These are phyloP conservation scores for Zosterops japonicus DNA, from an alignment of 2,113 vertebrate species.

Conservation along the genomic window DNA sequence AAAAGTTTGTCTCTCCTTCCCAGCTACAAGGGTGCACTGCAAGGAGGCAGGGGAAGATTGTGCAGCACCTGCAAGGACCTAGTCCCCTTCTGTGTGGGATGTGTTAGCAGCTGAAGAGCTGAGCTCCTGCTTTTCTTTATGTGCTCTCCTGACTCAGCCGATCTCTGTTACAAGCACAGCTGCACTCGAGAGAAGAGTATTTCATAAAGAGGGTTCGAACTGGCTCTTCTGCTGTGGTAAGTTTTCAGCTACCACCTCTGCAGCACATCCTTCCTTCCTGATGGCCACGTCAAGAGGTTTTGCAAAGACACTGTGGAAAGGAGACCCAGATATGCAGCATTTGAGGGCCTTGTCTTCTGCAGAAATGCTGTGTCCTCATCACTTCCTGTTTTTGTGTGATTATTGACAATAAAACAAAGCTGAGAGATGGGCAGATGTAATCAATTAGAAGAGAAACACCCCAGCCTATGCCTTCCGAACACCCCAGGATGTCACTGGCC, in stretches of 20 bases:
- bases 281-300: not conserved
- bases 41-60: not conserved
- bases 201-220: not conserved
- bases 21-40: not conserved
- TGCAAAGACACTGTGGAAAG: not conserved
- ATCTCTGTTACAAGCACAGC: constrained; percentile 7
- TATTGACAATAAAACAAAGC: not conserved
- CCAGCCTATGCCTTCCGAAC: not conserved
- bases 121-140: constrained; percentile 43
- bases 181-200: constrained; percentile 10
- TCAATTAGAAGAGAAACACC: not conserved
- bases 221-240: not conserved
- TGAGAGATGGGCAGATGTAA: not conserved
- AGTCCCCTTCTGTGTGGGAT: constrained; percentile 28
- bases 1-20: not conserved
- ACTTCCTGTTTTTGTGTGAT: not conserved
- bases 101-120: constrained; percentile 32
- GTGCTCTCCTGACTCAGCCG: constrained; percentile 33
- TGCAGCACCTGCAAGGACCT: not conserved
- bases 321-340: fast-evolving
- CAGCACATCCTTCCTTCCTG: not conserved
- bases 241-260: not conserved
- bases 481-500: not conserved
- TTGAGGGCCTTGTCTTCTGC: not conserved
- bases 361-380: not conserved